Percentiles rank a stretch among this genome's conserved stretches.
Evolutionary conservation across 2,888 invertebrate genomes (phyloP).

Genomic region (Congeria kusceri): DNA sequence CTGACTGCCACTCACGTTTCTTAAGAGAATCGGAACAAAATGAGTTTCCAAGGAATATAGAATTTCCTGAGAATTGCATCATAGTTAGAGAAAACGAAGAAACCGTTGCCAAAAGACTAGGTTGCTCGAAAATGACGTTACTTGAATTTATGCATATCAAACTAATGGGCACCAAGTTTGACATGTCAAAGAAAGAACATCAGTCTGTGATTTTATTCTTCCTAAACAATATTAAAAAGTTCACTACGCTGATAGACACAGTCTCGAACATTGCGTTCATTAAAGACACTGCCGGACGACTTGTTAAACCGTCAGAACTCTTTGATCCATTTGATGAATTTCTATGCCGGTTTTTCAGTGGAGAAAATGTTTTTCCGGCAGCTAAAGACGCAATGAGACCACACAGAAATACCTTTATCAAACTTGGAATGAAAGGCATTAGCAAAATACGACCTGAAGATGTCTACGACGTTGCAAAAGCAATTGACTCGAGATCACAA

Average conservation of each 20-base stretch:
- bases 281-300: not conserved
- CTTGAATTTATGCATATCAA: not conserved
- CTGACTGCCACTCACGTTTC: not conserved
- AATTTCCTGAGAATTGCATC: not conserved
- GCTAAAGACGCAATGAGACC: not conserved
- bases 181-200: not conserved
- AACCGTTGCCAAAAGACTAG: not conserved
- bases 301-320: constrained; percentile 41
- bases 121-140: not conserved
- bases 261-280: constrained; percentile 38
- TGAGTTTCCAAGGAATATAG: not conserved
- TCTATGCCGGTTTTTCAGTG: not conserved
- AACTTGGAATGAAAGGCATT: constrained; percentile 7
- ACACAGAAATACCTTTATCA: not conserved
- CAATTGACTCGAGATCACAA: not conserved
- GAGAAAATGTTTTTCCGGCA: not conserved
- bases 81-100: not conserved
- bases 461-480: not conserved
- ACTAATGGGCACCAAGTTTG: not conserved
- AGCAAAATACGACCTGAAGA: not conserved
- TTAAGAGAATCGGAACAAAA: not conserved
- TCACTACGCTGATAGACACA: constrained; percentile 11
- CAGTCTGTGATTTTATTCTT: constrained; percentile 36
- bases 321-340: constrained; percentile 36
- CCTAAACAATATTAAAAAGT: constrained; percentile 15